Conservation (phyloP, 2,888 invertebrate species). For the Diachrysia chrysitis region DNA sequence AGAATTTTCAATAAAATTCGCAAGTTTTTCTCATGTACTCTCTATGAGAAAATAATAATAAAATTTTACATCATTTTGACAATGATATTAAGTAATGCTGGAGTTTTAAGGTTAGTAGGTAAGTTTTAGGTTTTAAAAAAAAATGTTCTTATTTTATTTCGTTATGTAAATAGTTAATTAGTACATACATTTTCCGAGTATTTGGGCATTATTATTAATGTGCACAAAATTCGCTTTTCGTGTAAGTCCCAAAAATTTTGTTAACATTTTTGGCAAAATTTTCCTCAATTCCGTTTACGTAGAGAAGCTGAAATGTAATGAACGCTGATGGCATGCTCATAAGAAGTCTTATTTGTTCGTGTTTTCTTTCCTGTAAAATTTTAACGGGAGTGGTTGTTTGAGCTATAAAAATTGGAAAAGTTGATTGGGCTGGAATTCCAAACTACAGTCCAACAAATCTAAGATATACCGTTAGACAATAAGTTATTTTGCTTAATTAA, state of each 20-base stretch:
- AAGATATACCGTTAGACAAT: too few relatives aligned
- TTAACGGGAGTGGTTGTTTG: neutral
- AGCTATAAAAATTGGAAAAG: neutral
- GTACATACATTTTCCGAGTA: neutral
- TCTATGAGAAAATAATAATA: too few relatives aligned
- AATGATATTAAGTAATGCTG: too few relatives aligned
- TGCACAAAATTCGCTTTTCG: neutral
- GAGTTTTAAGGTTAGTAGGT: too few relatives aligned
- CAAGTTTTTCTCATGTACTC: too few relatives aligned
- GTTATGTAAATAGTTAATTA: neutral
- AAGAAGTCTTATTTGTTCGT: constrained; percentile 1
- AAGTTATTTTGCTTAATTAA: too few relatives aligned
- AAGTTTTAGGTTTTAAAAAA: too few relatives aligned
- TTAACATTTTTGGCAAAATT: neutral
- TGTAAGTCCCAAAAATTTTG: neutral
- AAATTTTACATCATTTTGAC: too few relatives aligned
- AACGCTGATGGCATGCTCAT: constrained; percentile 2
- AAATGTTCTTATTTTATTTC: too few relatives aligned
- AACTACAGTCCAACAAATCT: too few relatives aligned
- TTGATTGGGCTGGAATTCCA: too few relatives aligned
- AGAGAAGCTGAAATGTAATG: constrained; percentile 4
- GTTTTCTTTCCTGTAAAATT: neutral
- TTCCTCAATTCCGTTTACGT: constrained; percentile 3
- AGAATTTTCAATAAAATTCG: too few relatives aligned
- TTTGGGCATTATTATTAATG: neutral